These are phyloP conservation scores for Resseliella maxima DNA, from an alignment of 2,888 invertebrate species.

Conservation along the genomic window DNA sequence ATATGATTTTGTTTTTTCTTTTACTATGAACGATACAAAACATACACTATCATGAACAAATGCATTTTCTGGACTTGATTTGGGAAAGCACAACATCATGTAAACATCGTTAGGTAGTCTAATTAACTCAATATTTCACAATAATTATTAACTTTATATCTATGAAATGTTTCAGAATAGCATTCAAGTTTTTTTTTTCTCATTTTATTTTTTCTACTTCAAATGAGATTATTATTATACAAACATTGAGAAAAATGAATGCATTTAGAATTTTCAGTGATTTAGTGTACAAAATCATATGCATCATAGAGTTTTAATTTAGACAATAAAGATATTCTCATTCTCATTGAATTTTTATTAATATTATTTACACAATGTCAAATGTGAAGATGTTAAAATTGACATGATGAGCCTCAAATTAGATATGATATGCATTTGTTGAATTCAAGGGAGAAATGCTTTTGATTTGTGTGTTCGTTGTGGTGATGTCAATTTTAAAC, in stretches of 20 bases:
- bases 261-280: too few relatives aligned
- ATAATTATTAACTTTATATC: neutral
- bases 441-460: neutral
- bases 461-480: neutral
- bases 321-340: too few relatives aligned
- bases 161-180: neutral
- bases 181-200: neutral
- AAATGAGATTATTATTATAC: too few relatives aligned
- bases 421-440: neutral
- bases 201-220: neutral
- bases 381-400: neutral
- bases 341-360: too few relatives aligned
- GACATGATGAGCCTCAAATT: neutral
- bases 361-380: neutral
- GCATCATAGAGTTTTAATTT: too few relatives aligned
- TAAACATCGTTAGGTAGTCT: neutral
- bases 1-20: neutral
- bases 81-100: neutral
- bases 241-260: too few relatives aligned
- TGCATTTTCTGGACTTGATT: neutral
- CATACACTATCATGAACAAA: neutral
- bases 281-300: too few relatives aligned
- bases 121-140: constrained; percentile 1
- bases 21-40: neutral
- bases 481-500: neutral